phyloP scores from a whole-genome alignment of 2,888 invertebrate species.

The Schrankia costaestrigalis region DNA sequence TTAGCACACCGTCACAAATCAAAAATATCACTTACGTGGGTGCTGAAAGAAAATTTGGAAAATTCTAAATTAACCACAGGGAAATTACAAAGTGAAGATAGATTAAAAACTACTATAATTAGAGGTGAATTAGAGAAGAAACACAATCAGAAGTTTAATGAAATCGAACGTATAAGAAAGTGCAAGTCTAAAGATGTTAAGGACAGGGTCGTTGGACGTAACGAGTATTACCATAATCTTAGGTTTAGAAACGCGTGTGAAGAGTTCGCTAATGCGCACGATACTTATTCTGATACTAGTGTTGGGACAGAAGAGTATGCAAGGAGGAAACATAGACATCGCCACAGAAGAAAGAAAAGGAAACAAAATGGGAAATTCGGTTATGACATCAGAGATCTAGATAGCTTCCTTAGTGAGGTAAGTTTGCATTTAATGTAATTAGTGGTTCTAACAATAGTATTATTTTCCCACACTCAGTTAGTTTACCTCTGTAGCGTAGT shows the following conservation, averaged over 20 bases:
- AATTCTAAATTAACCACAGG: slow-evolving; percentile 48
- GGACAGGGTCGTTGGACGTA: slow-evolving; percentile 64
- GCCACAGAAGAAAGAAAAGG: slow-evolving; percentile 67
- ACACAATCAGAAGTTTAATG: slow-evolving; percentile 44
- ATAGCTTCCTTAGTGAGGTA: slow-evolving; percentile 88
- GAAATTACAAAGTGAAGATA: slow-evolving; percentile 40
- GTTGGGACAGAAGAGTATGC: slow-evolving; percentile 65
- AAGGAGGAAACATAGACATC: slow-evolving; percentile 70
- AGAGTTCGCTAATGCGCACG: slow-evolving; percentile 59
- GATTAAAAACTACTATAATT: slow-evolving; percentile 33
- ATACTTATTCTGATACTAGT: slow-evolving; percentile 61
- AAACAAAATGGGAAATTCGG: slow-evolving; percentile 80
- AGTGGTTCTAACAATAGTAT: no score
- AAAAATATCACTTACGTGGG: slow-evolving; percentile 88
- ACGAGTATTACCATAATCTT: slow-evolving; percentile 73
- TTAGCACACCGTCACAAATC: slow-evolving; percentile 73
- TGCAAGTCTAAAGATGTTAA: slow-evolving; percentile 47
- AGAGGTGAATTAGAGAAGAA: slow-evolving; percentile 41
- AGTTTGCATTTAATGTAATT: no score
- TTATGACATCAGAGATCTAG: slow-evolving; percentile 90
- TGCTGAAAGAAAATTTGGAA: slow-evolving; percentile 83
- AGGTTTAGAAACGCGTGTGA: slow-evolving; percentile 67
- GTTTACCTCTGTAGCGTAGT: no score
- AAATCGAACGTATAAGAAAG: slow-evolving; percentile 52
- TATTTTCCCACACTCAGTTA: no score